Evolutionary conservation across 2,113 vertebrate species (phyloP).

Genomic region (Bostrychus sinensis): DNA sequence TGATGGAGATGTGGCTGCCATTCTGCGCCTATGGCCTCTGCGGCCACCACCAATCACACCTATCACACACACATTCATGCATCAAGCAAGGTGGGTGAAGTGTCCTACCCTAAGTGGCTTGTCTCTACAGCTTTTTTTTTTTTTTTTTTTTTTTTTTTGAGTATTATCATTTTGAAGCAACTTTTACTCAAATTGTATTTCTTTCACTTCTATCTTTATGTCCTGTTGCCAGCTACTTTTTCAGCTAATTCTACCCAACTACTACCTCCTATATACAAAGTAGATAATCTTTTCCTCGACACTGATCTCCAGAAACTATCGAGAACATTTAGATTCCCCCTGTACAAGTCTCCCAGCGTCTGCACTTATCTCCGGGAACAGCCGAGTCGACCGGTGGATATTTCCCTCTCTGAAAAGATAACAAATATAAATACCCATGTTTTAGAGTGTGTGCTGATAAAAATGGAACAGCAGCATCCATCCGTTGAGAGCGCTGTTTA

Average conservation of each 20-base stretch:
- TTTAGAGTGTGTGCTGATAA: constrained; percentile 47
- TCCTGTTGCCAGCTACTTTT: background rate
- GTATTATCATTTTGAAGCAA: too few species aligned
- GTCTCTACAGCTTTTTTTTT: too few species aligned
- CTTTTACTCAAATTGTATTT: too few species aligned
- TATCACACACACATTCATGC: too few species aligned
- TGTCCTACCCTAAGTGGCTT: too few species aligned
- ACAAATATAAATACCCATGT: constrained; percentile 55
- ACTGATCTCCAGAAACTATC: background rate
- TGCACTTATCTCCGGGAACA: constrained; percentile 55
- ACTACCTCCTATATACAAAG: background rate
- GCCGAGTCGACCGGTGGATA: constrained; percentile 36
- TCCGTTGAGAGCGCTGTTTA: constrained; percentile 59
- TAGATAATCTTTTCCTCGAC: background rate
- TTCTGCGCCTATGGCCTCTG: too few species aligned
- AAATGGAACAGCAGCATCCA: constrained; percentile 59
- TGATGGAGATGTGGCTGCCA: too few species aligned
- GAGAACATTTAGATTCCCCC: constrained; percentile 42
- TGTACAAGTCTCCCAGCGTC: constrained; percentile 56
- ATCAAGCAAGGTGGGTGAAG: too few species aligned
- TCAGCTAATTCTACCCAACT: background rate
- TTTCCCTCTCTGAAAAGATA: constrained; percentile 40
- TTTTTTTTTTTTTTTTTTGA: too few species aligned
- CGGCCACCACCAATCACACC: too few species aligned
- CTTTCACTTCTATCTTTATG: background rate